These are phyloP conservation scores for Engystomops pustulosus DNA, from an alignment of 2,113 vertebrate genomes.

Conservation along the genomic window DNA sequence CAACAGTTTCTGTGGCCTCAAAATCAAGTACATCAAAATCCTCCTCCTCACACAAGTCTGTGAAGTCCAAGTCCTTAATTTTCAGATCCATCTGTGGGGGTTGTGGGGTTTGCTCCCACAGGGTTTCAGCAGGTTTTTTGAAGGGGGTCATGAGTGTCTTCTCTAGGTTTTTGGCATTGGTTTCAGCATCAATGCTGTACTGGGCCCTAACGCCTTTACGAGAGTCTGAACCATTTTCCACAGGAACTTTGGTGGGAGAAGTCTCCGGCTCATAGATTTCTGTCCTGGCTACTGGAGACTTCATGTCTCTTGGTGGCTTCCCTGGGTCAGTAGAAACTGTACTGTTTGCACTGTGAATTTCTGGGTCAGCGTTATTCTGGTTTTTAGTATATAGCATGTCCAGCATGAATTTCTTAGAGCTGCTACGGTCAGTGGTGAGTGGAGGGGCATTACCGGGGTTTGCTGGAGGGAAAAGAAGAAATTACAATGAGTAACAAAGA, in stretches of 20 bases:
- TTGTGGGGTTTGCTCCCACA: slow-evolving; percentile 73
- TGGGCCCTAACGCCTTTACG: slow-evolving; percentile 70
- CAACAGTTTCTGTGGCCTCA: slow-evolving; percentile 65
- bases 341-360: slow-evolving; percentile 49
- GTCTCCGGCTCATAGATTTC: background rate
- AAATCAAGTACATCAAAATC: slow-evolving; percentile 86
- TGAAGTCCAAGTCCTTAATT: slow-evolving; percentile 96
- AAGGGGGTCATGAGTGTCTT: slow-evolving; percentile 72
- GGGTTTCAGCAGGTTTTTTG: slow-evolving; percentile 70
- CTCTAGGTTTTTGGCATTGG: slow-evolving; percentile 74
- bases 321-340: background rate
- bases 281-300: background rate
- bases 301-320: slow-evolving; percentile 19
- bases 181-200: slow-evolving; percentile 80
- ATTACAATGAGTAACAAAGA: background rate
- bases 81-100: slow-evolving; percentile 72
- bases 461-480: slow-evolving; percentile 44
- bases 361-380: slow-evolving; percentile 25
- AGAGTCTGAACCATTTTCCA: slow-evolving; percentile 56
- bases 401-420: slow-evolving; percentile 76
- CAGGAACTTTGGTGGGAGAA: slow-evolving; percentile 26
- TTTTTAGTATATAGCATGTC: slow-evolving; percentile 80
- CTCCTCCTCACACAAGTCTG: slow-evolving; percentile 91
- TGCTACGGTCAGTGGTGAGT: slow-evolving; percentile 67
- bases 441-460: slow-evolving; percentile 58